Conservation (phyloP, 2,888 invertebrate species). For the Papilio protenor region DNA sequence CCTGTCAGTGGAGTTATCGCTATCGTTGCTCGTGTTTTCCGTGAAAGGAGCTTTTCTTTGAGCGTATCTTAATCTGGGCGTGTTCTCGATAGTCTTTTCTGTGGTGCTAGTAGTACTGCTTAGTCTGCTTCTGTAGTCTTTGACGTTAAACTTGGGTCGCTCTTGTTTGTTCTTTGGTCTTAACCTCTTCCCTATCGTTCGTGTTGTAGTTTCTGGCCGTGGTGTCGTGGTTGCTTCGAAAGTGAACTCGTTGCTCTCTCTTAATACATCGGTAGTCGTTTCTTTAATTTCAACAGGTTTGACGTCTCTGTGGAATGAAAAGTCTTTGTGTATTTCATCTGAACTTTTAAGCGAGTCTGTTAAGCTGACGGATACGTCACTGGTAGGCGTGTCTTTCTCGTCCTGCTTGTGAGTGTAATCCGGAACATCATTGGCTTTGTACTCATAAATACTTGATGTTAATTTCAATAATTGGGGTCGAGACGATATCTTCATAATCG, state of each 20-base stretch:
- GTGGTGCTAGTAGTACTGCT: conserved; percentile 82
- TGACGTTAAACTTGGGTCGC: conserved; percentile 90
- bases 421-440: conserved; percentile 65
- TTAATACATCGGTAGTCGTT: conserved; percentile 63
- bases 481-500: conserved; percentile 81
- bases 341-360: conserved; percentile 66
- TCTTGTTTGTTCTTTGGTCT: conserved; percentile 84
- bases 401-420: conserved; percentile 81
- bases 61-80: conserved; percentile 77
- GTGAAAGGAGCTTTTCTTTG: conserved; percentile 76
- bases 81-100: conserved; percentile 66
- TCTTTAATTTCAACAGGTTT: conserved; percentile 76
- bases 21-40: conserved; percentile 64
- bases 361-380: conserved; percentile 75
- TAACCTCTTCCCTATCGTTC: conserved; percentile 64
- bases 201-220: conserved; percentile 64
- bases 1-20: conserved; percentile 76
- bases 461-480: conserved; percentile 65
- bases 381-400: conserved; percentile 82
- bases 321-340: conserved; percentile 62
- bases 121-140: conserved; percentile 88
- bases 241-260: conserved; percentile 52
- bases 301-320: conserved; percentile 77
- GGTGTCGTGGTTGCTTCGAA: conserved; percentile 62
- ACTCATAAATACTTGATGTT: conserved; percentile 60